Evolutionary conservation across 53 echinoderm and acorn worm genomes (phyloP), one percentile per base, ranked within the genome.

Genomic region (Luidia sarsii): DNA sequence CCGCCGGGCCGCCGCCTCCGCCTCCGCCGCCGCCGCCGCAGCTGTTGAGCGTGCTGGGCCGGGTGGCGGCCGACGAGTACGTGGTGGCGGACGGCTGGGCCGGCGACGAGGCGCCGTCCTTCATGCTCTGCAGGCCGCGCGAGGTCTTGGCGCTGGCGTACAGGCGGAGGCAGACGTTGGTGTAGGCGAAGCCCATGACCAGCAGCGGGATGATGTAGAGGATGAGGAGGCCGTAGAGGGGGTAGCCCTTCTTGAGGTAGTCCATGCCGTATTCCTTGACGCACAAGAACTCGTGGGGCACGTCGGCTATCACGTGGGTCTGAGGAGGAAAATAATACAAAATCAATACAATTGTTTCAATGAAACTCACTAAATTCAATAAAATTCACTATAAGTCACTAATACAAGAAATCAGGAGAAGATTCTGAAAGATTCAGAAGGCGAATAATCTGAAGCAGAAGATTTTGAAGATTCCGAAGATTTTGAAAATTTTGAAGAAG

Each of bases 141-240:
- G 71, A 83, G 0, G 48, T 70, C 59, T 61, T 70, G 70, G 83
- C 33, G 32, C 83, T 83, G 14, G 71, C 46, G 64, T 83, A 70
- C 34, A 83, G 64, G 15, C 70, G 21, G 14, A 60, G 19, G 24
- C 70, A 55, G 19, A 83, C 83, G 5, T 48, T 59, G 48, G 46
- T 49, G 71, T 83, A 83, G 5, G 83, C 48, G 39, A 83, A 59
- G 16, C 83, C 71, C 83, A 83, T 83, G 62, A 83, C 63, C 19
- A 4, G 2, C 45, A 83, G 51, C 25, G 83, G 83, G 2, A 83
- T 33, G 16, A 83, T 45, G 39, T 70, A 83, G 23, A 83, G 59
- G 16, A 83, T 32, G 25, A 33, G 7, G 0, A 83, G 63, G 4
- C 62, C 70, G 51, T 83, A 83, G 3, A 83, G 45, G 4, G 45